Evolutionary conservation across 2,888 invertebrate genomes (phyloP).

Genomic region (Hymenopus coronatus): DNA sequence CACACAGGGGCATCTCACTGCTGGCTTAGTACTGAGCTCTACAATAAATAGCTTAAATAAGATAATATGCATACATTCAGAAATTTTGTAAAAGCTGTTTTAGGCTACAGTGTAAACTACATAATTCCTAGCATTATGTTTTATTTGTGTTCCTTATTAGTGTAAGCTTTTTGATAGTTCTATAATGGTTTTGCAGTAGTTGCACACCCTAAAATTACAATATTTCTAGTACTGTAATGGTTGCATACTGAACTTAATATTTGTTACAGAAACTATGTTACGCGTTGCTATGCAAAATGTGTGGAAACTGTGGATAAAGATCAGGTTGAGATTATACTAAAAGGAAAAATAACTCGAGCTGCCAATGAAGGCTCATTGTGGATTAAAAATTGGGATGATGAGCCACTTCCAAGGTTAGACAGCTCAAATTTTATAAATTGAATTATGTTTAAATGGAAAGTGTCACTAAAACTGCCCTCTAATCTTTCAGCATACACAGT

Average conservation of each 20-base stretch:
- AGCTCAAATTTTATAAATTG: neutral
- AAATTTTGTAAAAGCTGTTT: no score
- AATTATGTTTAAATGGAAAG: neutral
- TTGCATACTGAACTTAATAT: neutral
- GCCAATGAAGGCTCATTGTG: constrained; percentile 83
- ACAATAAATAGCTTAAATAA: no score
- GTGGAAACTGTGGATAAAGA: constrained; percentile 85
- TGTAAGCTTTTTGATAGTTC: no score
- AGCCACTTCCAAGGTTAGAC: constrained; percentile 69
- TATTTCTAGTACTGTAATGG: neutral
- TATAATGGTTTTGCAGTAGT: no score
- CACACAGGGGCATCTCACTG: no score
- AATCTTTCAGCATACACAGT: constrained; percentile 31
- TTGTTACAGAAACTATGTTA: constrained; percentile 69
- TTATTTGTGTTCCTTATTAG: no score
- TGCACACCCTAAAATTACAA: neutral
- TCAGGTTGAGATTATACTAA: constrained; percentile 89
- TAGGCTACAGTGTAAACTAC: no score
- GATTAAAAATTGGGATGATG: constrained; percentile 91
- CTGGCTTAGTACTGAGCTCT: no score
- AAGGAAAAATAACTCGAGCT: constrained; percentile 89
- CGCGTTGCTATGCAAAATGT: constrained; percentile 89
- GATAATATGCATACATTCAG: no score
- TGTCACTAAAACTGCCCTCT: neutral
- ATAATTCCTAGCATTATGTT: no score